phyloP scores from a whole-genome alignment of 2,113 vertebrate species.

The Podocnemis expansa region DNA sequence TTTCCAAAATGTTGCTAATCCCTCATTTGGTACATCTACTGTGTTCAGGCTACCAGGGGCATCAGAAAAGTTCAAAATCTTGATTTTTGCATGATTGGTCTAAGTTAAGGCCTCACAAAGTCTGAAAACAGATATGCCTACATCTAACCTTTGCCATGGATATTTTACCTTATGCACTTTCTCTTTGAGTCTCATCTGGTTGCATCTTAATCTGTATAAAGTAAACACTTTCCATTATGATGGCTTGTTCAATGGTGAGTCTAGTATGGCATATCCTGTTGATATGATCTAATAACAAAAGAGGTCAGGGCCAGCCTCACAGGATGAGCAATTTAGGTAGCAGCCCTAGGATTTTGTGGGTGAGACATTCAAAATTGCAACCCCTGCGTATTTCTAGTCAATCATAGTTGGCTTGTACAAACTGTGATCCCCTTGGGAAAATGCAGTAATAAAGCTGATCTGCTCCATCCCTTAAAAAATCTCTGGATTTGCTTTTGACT shows the following conservation, averaged over 20 bases:
- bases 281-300: neutral
- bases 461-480: neutral
- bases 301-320: neutral
- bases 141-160: neutral
- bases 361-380: neutral
- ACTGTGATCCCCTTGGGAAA: neutral
- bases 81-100: slow-evolving; percentile 51
- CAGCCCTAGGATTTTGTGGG: neutral
- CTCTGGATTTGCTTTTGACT: neutral
- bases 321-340: neutral
- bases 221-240: neutral
- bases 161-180: neutral
- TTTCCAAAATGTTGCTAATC: neutral
- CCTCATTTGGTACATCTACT: neutral
- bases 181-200: neutral
- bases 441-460: neutral
- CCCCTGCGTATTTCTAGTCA: neutral
- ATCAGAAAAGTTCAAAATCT: slow-evolving; percentile 58
- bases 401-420: rapidly evolving
- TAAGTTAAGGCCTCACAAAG: neutral
- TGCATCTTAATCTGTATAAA: neutral
- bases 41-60: slow-evolving; percentile 52
- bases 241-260: neutral
- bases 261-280: neutral
- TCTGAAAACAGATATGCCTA: neutral